Evolutionary conservation across 2,888 invertebrate genomes (phyloP), one percentile per base, ranked within the genome.

Genomic region (Lamproptera curius): DNA sequence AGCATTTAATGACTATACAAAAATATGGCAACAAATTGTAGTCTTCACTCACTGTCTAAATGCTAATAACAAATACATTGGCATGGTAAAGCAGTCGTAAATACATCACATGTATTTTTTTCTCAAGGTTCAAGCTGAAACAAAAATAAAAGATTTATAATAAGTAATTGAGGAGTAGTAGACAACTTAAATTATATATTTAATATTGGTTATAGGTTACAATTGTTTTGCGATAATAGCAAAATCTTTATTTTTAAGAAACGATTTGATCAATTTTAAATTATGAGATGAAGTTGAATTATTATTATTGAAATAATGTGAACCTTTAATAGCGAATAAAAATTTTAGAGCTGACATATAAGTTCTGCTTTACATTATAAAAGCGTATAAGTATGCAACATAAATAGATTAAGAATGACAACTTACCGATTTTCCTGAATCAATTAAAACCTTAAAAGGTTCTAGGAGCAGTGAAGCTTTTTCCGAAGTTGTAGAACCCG

Each of bases 341-440:
- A 23, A 23, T n/a, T n/a, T n/a, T n/a, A n/a, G n/a, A n/a, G n/a
- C n/a, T n/a, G n/a, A n/a, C n/a, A n/a, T n/a, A n/a, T n/a, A n/a
- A n/a, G n/a, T n/a, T n/a, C n/a, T n/a, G n/a, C 4, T 31, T 31
- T 11, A 31, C n/a, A 31, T n/a, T n/a, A 31, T 2, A 11, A n/a
- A n/a, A 1, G 3, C 2, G 11, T n/a, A 31, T n/a, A n/a, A 2
- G 13, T 2, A 31, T n/a, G 13, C n/a, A 11, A 1, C n/a, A 31
- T 37, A 33, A 31, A 14, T 42, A 45, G 35, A 11, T 46, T 52
- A 59, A 15, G 34, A 15, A 10, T 20, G 3, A 5, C 20, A 13
- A 51, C 61, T 64, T 51, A 81, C 83, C 76, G 77, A 80, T 78
- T 83, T 83, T 26, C 70, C 70, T 38, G 63, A 73, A 70, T 53